These are phyloP conservation scores for Naja naja DNA, from an alignment of 2,113 vertebrate genomes.

Conservation along the genomic window DNA sequence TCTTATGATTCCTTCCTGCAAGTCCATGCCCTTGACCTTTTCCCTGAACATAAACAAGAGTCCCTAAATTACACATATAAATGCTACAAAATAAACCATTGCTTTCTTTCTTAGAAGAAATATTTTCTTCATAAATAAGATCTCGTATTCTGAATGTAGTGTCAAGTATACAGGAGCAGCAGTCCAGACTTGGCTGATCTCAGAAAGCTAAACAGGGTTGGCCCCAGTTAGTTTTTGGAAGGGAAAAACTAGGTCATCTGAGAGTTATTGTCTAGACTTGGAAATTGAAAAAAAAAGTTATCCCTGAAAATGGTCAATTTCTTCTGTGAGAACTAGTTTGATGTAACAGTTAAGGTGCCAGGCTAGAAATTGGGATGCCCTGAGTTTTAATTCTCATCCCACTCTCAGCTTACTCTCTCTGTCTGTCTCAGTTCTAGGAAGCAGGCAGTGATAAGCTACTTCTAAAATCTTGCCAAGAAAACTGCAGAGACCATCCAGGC, in stretches of 20 bases:
- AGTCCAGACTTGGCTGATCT: neutral
- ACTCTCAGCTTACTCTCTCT: neutral
- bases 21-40: no score
- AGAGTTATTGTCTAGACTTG: neutral
- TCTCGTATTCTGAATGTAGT: constrained; percentile 3
- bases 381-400: neutral
- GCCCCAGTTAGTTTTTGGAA: neutral
- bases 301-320: neutral
- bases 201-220: neutral
- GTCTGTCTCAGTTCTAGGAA: neutral
- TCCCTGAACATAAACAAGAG: neutral
- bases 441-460: neutral
- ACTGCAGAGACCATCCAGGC: neutral
- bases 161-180: neutral
- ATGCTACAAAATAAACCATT: neutral
- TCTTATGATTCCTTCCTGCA: neutral
- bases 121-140: constrained; percentile 26
- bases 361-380: neutral
- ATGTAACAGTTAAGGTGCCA: neutral
- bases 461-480: neutral
- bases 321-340: neutral
- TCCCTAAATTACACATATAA: neutral
- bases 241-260: neutral
- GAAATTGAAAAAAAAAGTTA: neutral
- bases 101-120: neutral